These are phyloP conservation scores for Trogon melanurus DNA, from an alignment of 2,113 vertebrate genomes.

Conservation along the genomic window DNA sequence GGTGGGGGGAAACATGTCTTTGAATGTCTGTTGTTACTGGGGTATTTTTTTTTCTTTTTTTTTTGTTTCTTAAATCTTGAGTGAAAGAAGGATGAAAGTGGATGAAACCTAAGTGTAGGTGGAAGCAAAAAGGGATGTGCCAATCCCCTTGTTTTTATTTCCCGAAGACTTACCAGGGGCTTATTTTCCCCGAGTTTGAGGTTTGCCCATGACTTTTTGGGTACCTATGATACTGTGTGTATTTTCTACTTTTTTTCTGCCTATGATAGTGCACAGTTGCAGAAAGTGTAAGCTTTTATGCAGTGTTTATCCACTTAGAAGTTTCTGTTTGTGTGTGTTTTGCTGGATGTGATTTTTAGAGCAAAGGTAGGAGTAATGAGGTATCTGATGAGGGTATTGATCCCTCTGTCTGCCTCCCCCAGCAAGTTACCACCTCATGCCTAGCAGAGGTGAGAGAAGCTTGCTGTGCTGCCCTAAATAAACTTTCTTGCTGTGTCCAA, in stretches of 20 bases:
- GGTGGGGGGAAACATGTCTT: rapidly evolving
- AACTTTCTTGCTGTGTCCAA: neutral
- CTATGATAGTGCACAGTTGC: neutral
- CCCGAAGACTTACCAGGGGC: neutral
- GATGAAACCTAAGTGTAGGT: neutral
- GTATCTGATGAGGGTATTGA: neutral
- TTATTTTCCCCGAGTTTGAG: neutral
- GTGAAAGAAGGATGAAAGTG: neutral
- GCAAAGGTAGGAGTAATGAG: neutral
- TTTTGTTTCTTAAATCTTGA: neutral
- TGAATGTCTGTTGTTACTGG: neutral
- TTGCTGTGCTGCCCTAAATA: neutral
- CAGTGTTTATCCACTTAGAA: neutral
- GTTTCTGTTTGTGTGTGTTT: neutral
- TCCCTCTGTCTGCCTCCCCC: neutral
- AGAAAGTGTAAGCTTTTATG: neutral
- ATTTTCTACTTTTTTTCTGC: neutral
- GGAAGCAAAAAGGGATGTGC: neutral
- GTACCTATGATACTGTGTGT: neutral
- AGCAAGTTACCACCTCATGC: neutral
- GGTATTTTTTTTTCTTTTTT: rapidly evolving
- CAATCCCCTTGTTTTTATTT: rapidly evolving
- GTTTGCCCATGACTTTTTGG: neutral
- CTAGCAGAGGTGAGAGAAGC: neutral
- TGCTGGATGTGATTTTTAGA: neutral